Conservation (phyloP, 2,888 invertebrate species). For the Phrixothrix hirtus region DNA sequence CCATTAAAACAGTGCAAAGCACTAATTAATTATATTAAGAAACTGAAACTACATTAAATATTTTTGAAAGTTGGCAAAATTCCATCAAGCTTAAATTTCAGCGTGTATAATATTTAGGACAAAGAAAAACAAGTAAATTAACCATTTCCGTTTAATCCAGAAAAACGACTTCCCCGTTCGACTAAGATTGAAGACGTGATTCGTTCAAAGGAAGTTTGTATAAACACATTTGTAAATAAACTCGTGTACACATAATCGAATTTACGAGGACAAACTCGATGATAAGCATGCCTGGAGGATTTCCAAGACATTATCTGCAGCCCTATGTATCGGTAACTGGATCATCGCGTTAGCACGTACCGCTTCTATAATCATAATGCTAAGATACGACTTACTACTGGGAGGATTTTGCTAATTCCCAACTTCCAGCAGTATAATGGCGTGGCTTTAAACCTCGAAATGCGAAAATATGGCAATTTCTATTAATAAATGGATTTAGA, state of each 20-base stretch:
- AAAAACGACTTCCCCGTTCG: constrained; percentile 18
- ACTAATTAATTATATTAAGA: background rate
- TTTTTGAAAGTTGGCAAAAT: background rate
- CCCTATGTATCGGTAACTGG: constrained; percentile 32
- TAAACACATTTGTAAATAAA: constrained; percentile 33
- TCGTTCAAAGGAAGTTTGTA: constrained; percentile 29
- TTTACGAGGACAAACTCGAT: constrained; percentile 32
- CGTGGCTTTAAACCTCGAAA: constrained; percentile 4
- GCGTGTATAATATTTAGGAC: background rate
- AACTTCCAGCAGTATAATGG: constrained; percentile 21
- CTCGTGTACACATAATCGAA: constrained; percentile 32
- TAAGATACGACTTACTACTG: constrained; percentile 30
- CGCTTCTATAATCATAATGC: constrained; percentile 31
- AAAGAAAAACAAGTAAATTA: constrained; percentile 3
- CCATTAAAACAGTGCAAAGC: background rate
- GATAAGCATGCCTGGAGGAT: constrained; percentile 33
- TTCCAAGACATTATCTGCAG: constrained; percentile 32
- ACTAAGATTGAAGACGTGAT: constrained; percentile 28
- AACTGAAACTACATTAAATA: background rate
- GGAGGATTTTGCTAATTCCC: constrained; percentile 29
- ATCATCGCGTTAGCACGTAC: constrained; percentile 33
- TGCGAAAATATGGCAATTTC: constrained; percentile 16
- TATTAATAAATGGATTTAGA: background rate
- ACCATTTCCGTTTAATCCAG: constrained; percentile 12
- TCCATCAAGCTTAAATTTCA: background rate